Base-by-base conservation (phyloP, 2,797 vertebrate genomes). In the Xiphophorus birchmanni region DNA sequence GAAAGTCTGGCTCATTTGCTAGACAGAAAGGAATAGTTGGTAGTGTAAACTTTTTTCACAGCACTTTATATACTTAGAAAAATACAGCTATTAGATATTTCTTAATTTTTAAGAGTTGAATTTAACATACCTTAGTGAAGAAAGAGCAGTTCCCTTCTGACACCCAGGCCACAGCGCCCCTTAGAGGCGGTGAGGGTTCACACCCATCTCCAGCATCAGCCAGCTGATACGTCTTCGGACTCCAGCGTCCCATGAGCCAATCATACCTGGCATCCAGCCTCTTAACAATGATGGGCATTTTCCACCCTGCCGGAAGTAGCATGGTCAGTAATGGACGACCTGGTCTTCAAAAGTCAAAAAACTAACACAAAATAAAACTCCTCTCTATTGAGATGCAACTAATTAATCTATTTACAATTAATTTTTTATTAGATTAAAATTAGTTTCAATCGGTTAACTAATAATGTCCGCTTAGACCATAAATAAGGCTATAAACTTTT, bases 131-230 rank as follows among this genome's bases (percentile, higher is more conserved):
- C 96, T 97, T 97, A 0, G 91, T 93, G 86, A 96, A 96, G 88
- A 94, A 96, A 0, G 96, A 96, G 90, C 96, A 97, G 89, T 86
- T 87, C 0, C 92, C 94, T 80, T 95, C 95, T 0, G 96, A 94
- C 50, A 97, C 92, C 95, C 95, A 97, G 69, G 95, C 96, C 40
- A 96, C 94, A 1, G 94, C 92, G 0, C 92, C 95, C 0, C 56
- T 77, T 52, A 94, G 80, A 0, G 87, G 82, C 0, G 89, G 26
- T 7, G 79, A 81, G 2, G 90, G 86, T 4, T 86, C 8, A 73
- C 96, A 97, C 0, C 95, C 96, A 3, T 96, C 90, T 1, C 94
- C 95, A 1, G 92, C 95, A 3, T 93, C 95, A 0, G 82, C 52
- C 85, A 97, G 74, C 48, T 40, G 74, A 35, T 93, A 93, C 0